Base-by-base conservation (phyloP, 2,888 invertebrate species). In the Agrotis ipsilon region DNA sequence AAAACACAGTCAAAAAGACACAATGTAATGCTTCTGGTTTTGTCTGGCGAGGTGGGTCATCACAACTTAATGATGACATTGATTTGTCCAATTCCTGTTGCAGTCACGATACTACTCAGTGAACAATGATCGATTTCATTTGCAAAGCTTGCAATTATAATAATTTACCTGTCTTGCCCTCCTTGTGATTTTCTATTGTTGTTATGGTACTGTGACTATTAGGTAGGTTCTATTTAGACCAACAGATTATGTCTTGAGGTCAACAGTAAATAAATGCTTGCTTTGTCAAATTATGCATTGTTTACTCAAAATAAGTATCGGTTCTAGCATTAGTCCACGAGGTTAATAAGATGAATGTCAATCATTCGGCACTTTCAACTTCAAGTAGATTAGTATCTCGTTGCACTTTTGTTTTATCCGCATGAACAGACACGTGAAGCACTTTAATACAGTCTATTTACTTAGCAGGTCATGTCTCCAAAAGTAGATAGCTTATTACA, bases 101-200 rank as follows among this genome's bases (percentile, higher is more conserved):
- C 19, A 63, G 27, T 68, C 27, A 52, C 54, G 51, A 58, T 19
- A 49, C 16, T 32, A 55, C 32, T 32, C n/a, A 9, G 32, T 45
- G 59, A 62, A 59, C 57, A 80, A 63, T 60, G 48, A 51, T 48
- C 48, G 46, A 68, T 79, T 74, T 55, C 43, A 63, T 72, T 64
- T 57, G 51, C 54, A 69, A 73, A 55, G n/a, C 19, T 59, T 32
- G 66, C 46, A 62, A 63, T 76, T 67, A 72, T 14, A 59, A 60
- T 72, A 55, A 72, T 58, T 62, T 46, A 59, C 49, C 14, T 54
- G 49, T 21, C 43, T 62, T 65, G 51, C 19, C 55, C 49, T 61
- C 19, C 39, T 60, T 61, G 78, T 78, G 18, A 59, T 67, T 58
- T 43, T 77, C 73, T 67, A 62, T 76, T 76, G 75, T 72, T 73